Percentiles rank a stretch among this genome's conserved stretches.
Evolutionary conservation across 2,888 invertebrate genomes (phyloP).

Genomic region (Keiferia lycopersicella): DNA sequence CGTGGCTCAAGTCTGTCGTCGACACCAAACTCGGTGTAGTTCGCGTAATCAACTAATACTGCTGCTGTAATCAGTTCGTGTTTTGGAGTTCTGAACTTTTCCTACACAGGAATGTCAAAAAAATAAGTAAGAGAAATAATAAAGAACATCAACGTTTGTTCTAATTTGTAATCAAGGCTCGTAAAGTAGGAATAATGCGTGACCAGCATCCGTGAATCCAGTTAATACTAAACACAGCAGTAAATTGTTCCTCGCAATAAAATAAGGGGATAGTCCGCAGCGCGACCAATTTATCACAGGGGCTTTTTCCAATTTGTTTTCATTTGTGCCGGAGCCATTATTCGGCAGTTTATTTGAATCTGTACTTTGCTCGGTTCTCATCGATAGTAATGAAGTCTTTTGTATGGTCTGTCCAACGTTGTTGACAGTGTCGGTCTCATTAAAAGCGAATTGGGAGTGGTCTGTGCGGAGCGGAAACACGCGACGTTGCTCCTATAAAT

Average conservation of each 20-base stretch:
- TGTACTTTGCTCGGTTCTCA: slow-evolving; percentile 45
- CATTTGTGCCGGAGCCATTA: slow-evolving; percentile 65
- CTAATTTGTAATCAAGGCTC: slow-evolving; percentile 23
- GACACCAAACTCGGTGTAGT: slow-evolving; percentile 23
- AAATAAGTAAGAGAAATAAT: background rate
- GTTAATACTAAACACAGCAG: slow-evolving; percentile 36
- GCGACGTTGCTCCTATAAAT: slow-evolving; percentile 14
- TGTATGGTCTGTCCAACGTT: slow-evolving; percentile 36
- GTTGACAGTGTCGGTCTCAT: slow-evolving; percentile 36
- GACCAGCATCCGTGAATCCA: slow-evolving; percentile 30
- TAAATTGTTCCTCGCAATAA: slow-evolving; percentile 60
- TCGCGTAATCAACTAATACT: slow-evolving; percentile 22
- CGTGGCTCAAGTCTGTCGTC: slow-evolving; percentile 7
- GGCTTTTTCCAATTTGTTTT: slow-evolving; percentile 66
- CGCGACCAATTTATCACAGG: slow-evolving; percentile 57
- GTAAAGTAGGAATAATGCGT: slow-evolving; percentile 23
- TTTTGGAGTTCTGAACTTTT: background rate
- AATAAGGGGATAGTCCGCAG: slow-evolving; percentile 51
- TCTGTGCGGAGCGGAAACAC: slow-evolving; percentile 27
- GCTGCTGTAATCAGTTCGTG: slow-evolving; percentile 11
- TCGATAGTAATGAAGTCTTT: slow-evolving; percentile 60
- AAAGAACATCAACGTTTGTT: background rate
- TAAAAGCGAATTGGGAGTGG: slow-evolving; percentile 34
- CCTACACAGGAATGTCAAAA: no score
- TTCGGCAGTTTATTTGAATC: slow-evolving; percentile 61